Percentiles rank a stretch among this genome's conserved stretches.
These are phyloP conservation scores for Myripristis jacobus DNA, from an alignment of 2,797 vertebrate genomes.

Conservation along the genomic window DNA sequence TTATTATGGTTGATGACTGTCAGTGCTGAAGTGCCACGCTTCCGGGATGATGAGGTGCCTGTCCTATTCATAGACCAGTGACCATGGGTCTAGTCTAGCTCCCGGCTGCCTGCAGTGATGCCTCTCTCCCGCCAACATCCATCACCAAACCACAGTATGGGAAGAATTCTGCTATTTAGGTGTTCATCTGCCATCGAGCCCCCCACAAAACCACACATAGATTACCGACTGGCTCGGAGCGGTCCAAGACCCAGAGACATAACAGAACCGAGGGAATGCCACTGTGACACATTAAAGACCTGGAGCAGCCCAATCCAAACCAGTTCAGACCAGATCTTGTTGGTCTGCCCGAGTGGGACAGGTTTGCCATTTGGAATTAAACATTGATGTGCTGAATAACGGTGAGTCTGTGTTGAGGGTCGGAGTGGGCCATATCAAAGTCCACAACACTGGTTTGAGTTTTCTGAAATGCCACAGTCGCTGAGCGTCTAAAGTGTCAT, in stretches of 20 bases:
- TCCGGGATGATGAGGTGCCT: constrained; percentile 60
- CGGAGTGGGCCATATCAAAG: constrained; percentile 7
- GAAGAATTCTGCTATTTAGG: constrained; percentile 79
- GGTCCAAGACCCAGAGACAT: constrained; percentile 60
- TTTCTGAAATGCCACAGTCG: constrained; percentile 7
- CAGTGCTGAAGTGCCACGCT: constrained; percentile 35
- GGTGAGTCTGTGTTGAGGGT: constrained; percentile 8
- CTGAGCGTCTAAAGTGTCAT: not conserved
- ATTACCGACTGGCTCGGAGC: constrained; percentile 55
- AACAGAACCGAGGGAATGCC: constrained; percentile 59
- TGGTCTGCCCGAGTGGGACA: constrained; percentile 9
- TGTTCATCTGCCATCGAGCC: constrained; percentile 66
- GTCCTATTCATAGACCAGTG: constrained; percentile 59
- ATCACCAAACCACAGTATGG: constrained; percentile 76
- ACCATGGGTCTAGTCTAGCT: constrained; percentile 51
- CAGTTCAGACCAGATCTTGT: constrained; percentile 50
- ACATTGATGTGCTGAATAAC: constrained; percentile 25
- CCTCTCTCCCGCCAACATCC: constrained; percentile 60
- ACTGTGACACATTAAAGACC: constrained; percentile 45
- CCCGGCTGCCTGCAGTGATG: constrained; percentile 57
- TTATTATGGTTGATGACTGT: too few species aligned
- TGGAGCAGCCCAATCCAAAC: constrained; percentile 22
- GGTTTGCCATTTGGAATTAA: constrained; percentile 13
- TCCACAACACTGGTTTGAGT: not conserved
- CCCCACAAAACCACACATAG: constrained; percentile 70